Evolutionary conservation across 2,797 vertebrate species (phyloP).

Genomic region (Oryzias sinensis): DNA sequence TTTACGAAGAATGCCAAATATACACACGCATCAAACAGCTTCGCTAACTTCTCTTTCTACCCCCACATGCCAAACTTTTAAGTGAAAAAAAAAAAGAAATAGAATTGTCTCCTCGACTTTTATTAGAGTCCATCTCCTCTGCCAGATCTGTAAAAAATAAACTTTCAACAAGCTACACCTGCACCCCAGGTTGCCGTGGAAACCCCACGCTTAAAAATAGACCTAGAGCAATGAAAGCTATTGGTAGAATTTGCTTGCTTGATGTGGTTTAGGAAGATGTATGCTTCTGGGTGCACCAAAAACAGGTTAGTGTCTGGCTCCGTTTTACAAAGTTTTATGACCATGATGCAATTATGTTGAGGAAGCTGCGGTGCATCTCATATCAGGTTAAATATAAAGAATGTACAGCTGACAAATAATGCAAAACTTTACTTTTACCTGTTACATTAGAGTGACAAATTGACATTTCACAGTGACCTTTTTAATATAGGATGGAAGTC

Average conservation of each 20-base stretch:
- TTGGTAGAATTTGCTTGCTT: slow-evolving; percentile 59
- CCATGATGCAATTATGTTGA: slow-evolving; percentile 25
- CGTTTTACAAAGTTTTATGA: slow-evolving; percentile 36
- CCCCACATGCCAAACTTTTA: slow-evolving; percentile 26
- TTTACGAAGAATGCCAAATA: slow-evolving; percentile 22
- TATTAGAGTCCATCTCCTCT: slow-evolving; percentile 60
- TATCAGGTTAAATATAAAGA: neutral
- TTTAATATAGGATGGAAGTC: slow-evolving; percentile 37
- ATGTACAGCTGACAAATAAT: slow-evolving; percentile 29
- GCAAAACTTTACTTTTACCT: slow-evolving; percentile 26
- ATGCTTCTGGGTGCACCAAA: slow-evolving; percentile 47
- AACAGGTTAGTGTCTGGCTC: slow-evolving; percentile 49
- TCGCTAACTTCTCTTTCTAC: slow-evolving; percentile 31
- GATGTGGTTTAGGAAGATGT: slow-evolving; percentile 61
- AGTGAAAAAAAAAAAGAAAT: slow-evolving; percentile 33
- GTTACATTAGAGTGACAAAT: slow-evolving; percentile 51
- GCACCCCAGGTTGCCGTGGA: slow-evolving; percentile 76
- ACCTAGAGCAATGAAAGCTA: slow-evolving; percentile 61
- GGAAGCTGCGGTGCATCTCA: slow-evolving; percentile 10
- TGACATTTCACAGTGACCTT: slow-evolving; percentile 32
- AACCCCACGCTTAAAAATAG: slow-evolving; percentile 80
- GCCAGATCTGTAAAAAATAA: slow-evolving; percentile 50
- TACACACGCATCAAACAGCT: slow-evolving; percentile 45
- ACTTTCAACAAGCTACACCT: slow-evolving; percentile 70
- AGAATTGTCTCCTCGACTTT: slow-evolving; percentile 58